Evolutionary conservation across 2,888 invertebrate genomes (phyloP).

Genomic region (Ligdia adustata): DNA sequence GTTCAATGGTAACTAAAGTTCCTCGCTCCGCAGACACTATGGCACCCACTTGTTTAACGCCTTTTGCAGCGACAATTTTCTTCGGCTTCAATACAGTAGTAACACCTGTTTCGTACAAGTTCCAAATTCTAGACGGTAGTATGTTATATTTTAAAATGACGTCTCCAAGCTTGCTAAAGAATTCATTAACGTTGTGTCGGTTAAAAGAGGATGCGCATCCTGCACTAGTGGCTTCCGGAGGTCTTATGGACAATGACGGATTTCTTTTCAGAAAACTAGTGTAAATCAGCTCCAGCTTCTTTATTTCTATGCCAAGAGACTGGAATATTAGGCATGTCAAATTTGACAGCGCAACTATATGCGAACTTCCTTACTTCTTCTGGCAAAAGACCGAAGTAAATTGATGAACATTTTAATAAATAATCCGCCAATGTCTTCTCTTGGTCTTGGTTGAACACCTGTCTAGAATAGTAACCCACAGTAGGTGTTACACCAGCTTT

Average conservation of each 20-base stretch:
- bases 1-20: not conserved
- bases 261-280: constrained; percentile 25
- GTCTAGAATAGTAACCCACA: constrained; percentile 5
- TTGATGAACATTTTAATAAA: constrained; percentile 18
- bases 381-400: constrained; percentile 9
- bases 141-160: not conserved
- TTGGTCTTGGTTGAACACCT: constrained; percentile 1
- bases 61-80: not conserved
- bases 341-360: constrained; percentile 14
- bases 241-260: constrained; percentile 7
- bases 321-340: constrained; percentile 5
- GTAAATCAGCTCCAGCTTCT: constrained; percentile 28
- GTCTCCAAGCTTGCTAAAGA: constrained; percentile 1
- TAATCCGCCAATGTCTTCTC: constrained; percentile 15
- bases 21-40: constrained; percentile 1
- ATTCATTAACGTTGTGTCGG: not conserved
- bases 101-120: not conserved
- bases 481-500: constrained; percentile 5
- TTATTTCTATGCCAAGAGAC: constrained; percentile 24
- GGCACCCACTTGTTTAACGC: not conserved
- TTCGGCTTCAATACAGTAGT: not conserved
- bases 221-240: constrained; percentile 25
- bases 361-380: constrained; percentile 17
- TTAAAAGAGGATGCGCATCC: not conserved
- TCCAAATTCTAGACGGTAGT: not conserved